Conservation (phyloP, 1,140 invertebrate genomes). For the Sesamia nonagrioides region DNA sequence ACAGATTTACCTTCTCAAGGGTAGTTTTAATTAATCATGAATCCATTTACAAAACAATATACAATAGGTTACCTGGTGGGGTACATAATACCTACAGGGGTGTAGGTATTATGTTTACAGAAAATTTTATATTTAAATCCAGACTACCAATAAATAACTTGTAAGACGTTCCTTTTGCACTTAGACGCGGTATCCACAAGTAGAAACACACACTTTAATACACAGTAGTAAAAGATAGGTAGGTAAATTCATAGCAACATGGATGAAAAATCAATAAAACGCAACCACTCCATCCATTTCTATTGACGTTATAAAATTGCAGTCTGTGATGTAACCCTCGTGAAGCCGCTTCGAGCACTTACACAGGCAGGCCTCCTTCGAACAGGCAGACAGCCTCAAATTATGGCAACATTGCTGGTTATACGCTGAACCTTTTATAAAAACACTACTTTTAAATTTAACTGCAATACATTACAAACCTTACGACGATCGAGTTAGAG, state of each 20-base stretch:
- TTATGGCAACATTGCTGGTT: conserved; percentile 15
- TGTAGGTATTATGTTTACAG: background rate
- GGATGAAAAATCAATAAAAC: conserved; percentile 11
- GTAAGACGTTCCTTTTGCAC: too few species aligned
- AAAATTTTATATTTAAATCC: too few species aligned
- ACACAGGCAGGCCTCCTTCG: background rate
- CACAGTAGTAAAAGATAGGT: too few species aligned
- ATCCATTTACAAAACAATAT: too few species aligned
- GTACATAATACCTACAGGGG: too few species aligned
- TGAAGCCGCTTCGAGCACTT: background rate
- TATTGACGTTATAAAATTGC: conserved; percentile 4
- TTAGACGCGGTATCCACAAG: background rate
- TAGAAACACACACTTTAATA: background rate
- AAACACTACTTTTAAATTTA: background rate
- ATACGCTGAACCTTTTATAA: conserved; percentile 5
- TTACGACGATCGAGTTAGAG: background rate
- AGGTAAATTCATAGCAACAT: background rate
- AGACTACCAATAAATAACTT: too few species aligned
- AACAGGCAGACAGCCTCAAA: conserved; percentile 21
- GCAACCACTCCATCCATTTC: background rate
- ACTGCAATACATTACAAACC: conserved; percentile 10
- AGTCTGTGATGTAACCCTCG: conserved; percentile 20
- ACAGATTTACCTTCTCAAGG: too few species aligned
- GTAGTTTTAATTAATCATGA: too few species aligned
- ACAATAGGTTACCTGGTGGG: too few species aligned